These are phyloP conservation scores for Brachyptera putata DNA, from an alignment of 2,888 invertebrate genomes.

Conservation along the genomic window DNA sequence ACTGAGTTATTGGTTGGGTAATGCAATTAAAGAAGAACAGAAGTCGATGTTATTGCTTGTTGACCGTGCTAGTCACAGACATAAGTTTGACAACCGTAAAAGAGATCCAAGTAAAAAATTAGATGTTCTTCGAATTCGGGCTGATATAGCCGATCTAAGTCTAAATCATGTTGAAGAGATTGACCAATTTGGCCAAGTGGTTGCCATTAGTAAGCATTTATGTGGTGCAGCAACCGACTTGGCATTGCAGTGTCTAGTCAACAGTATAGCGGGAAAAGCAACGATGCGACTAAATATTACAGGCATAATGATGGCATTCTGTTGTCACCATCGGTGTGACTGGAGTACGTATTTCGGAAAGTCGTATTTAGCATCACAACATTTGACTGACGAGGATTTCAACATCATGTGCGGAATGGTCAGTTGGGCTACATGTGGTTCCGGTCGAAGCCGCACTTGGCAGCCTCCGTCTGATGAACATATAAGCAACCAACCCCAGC, in stretches of 20 bases:
- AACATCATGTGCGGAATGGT: constrained; percentile 73
- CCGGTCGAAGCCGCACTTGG: not conserved
- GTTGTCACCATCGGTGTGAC: constrained; percentile 85
- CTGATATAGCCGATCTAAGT: constrained; percentile 75
- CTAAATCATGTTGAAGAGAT: constrained; percentile 54
- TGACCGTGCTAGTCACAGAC: constrained; percentile 75
- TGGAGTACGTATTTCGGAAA: constrained; percentile 67
- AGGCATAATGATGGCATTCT: constrained; percentile 74
- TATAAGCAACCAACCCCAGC: not conserved
- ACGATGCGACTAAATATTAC: constrained; percentile 40
- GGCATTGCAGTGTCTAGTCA: constrained; percentile 63
- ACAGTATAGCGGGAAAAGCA: constrained; percentile 38
- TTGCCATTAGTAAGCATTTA: constrained; percentile 81
- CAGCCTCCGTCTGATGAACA: not conserved
- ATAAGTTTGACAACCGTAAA: constrained; percentile 67
- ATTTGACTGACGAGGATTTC: constrained; percentile 61
- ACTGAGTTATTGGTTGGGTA: constrained; percentile 71
- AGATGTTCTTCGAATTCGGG: constrained; percentile 61
- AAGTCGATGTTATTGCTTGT: constrained; percentile 62
- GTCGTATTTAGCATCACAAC: constrained; percentile 41
- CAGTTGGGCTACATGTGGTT: constrained; percentile 87
- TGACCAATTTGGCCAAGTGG: constrained; percentile 45
- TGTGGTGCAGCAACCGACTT: constrained; percentile 86
- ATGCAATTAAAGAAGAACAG: constrained; percentile 51
- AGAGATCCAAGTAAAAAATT: constrained; percentile 47